Base-by-base conservation (phyloP, 2,113 vertebrate species). In the Todiramphus chloris region DNA sequence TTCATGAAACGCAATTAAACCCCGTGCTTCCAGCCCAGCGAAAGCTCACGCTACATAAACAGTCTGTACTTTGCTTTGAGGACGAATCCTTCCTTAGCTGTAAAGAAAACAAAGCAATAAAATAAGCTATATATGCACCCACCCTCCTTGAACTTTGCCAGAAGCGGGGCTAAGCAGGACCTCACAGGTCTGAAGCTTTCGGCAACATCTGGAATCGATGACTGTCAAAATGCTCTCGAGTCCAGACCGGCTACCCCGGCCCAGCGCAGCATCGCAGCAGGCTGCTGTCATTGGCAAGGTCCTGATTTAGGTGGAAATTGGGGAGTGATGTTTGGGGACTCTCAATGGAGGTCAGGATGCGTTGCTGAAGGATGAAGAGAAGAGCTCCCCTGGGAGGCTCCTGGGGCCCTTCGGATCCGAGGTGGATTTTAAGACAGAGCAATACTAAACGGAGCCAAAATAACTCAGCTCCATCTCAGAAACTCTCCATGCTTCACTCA, bases 121-220 rank as follows among this genome's bases (percentile, higher is more conserved):
- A 89, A 68, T 33, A 85, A 95, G 68, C 74, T 81, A 72, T 76
- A 86, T n/a, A 41, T 44, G 41, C 72, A 87, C 82, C 67, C 82
- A 39, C 76, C 56, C 83, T 30, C 43, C 74, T 62, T 83, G 73
- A 84, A 66, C 67, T 68, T 77, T 68, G 77, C 91, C 90, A 95
- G 90, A 72, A 90, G 80, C 79, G 21, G 37, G 67, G 64, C 50
- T 84, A 25, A 83, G 62, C 0, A 1, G 83, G 69, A 85, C 72
- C 62, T 56, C 81, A 9, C 55, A 51, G 41, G 33, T 64, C 56
- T 51, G 69, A 64, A 41, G 62, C 43, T 41, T 70, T 67, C 37
- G n/a, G 66, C 77, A 78, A 44, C 94, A 93, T 91, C 91, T 96
- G 93, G 96, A 92, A 88, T 53, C 37, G 4, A 76, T 85, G 80